These are phyloP conservation scores for Siniperca chuatsi DNA, from an alignment of 2,113 vertebrate genomes.

Conservation along the genomic window DNA sequence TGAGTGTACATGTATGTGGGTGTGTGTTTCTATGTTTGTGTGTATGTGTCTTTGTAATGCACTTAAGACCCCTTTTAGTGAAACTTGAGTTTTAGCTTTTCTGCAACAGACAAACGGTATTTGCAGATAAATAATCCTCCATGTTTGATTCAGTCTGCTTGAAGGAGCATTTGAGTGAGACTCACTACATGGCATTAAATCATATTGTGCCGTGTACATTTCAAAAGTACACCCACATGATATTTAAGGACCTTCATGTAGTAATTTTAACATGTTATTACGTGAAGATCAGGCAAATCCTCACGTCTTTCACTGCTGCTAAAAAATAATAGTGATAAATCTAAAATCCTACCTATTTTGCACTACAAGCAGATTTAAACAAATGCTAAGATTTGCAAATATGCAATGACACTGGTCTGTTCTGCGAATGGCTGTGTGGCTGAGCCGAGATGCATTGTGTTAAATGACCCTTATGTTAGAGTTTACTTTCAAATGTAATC, in stretches of 20 bases:
- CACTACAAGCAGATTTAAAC: slow-evolving; percentile 51
- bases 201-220: not conserved
- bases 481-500: slow-evolving; percentile 5
- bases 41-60: slow-evolving; percentile 42
- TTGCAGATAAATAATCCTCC: slow-evolving; percentile 56
- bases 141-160: slow-evolving; percentile 59
- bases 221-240: not conserved
- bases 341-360: slow-evolving; percentile 2
- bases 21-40: slow-evolving; percentile 21
- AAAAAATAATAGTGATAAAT: slow-evolving; percentile 31
- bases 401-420: slow-evolving; percentile 5
- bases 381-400: slow-evolving; percentile 33
- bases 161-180: slow-evolving; percentile 15
- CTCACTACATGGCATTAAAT: slow-evolving; percentile 1
- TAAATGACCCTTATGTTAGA: not conserved
- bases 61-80: slow-evolving; percentile 60
- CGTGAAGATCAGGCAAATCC: not conserved
- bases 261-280: slow-evolving; percentile 13
- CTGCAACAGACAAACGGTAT: slow-evolving; percentile 40
- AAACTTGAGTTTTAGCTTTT: slow-evolving; percentile 33
- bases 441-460: slow-evolving; percentile 21
- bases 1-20: slow-evolving; percentile 24
- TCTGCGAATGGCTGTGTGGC: slow-evolving; percentile 15
- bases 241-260: slow-evolving; percentile 6
- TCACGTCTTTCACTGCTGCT: not conserved